Evolutionary conservation across 1,140 invertebrate species (phyloP), one percentile per base, ranked within the genome.

Genomic region (Chironomus striatipennis): DNA sequence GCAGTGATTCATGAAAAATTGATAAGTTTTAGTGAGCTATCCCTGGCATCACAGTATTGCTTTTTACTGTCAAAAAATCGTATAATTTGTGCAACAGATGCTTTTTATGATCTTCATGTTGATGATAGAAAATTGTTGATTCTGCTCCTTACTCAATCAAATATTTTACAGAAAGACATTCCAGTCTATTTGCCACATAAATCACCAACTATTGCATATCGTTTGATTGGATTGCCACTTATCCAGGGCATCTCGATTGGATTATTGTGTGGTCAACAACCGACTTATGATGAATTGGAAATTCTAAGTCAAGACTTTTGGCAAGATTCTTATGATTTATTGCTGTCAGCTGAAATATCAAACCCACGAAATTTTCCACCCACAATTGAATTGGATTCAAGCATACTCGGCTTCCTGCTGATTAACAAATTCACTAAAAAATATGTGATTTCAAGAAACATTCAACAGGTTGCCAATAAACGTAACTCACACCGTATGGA

Each of bases 161-260:
- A 84, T 77, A 83, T 82, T 65, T 85, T 85, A 70, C 87, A 88
- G 7, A 85, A 87, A 76, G 92, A 94, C 83, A 82, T 93, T 73
- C 90, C 91, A 10, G 88, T 94, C 10, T 94, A 90, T 82, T 81
- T 94, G 34, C 92, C 92, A 2, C 85, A 88, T 42, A 91, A 88
- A 78, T 93, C 91, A 81, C 91, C 93, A 65, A 89, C n/a, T 1
- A 74, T 74, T 73, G 75, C 75, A 9, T 76, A 74, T 65, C 24
- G 75, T 17, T 64, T 76, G 2, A 70, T 76, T 8, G 57, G 15
- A 9, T 17, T 74, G 15, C 43, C 73, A 3, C 10, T 76, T 5
- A 47, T 43, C 15, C 43, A 42, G 17, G 24, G 17, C 1, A 15
- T 73, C 1, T 34, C 42, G 12, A 15, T 76, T 5, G 74, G 75